Evolutionary conservation across 2,888 invertebrate species (phyloP).

Genomic region (Drosophila kanekoi): DNA sequence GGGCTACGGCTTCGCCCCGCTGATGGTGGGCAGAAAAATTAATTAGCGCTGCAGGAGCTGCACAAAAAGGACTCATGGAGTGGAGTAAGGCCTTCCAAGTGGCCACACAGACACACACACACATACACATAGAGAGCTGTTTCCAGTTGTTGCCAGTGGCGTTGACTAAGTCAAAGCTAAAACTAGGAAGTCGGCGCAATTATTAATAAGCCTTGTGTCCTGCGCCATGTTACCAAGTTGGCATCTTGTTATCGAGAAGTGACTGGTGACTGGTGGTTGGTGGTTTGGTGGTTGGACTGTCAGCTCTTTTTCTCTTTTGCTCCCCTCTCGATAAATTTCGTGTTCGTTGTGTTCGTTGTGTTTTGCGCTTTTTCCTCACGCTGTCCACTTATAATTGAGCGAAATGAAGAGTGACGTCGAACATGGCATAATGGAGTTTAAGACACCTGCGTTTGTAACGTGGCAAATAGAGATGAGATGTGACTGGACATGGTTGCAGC

Average conservation of each 20-base stretch:
- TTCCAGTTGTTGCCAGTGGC: slow-evolving; percentile 19
- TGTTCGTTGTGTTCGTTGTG: slow-evolving; percentile 2
- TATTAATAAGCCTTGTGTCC: slow-evolving; percentile 67
- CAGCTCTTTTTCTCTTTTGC: not conserved
- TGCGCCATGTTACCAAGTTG: slow-evolving; percentile 22
- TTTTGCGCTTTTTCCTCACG: slow-evolving; percentile 5
- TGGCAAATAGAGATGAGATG: slow-evolving; percentile 30
- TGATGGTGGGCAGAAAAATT: slow-evolving; percentile 75
- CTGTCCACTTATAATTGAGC: slow-evolving; percentile 70
- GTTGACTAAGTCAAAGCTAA: slow-evolving; percentile 50
- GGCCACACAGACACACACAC: slow-evolving; percentile 21
- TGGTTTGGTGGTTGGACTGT: not conserved
- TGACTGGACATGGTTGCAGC: slow-evolving; percentile 6
- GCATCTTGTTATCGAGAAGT: slow-evolving; percentile 32
- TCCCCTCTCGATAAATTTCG: not conserved
- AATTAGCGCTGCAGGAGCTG: slow-evolving; percentile 79
- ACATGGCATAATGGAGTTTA: slow-evolving; percentile 81
- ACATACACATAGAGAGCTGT: slow-evolving; percentile 19
- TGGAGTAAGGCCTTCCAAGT: slow-evolving; percentile 26
- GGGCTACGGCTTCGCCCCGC: slow-evolving; percentile 29
- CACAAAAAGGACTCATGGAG: slow-evolving; percentile 53
- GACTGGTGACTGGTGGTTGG: slow-evolving; percentile 1
- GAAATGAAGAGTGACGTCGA: slow-evolving; percentile 83
- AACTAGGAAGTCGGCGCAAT: slow-evolving; percentile 63
- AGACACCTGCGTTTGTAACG: slow-evolving; percentile 61